phyloP scores from a whole-genome alignment of 2,797 vertebrate genomes.

The Tolypeutes matacus region DNA sequence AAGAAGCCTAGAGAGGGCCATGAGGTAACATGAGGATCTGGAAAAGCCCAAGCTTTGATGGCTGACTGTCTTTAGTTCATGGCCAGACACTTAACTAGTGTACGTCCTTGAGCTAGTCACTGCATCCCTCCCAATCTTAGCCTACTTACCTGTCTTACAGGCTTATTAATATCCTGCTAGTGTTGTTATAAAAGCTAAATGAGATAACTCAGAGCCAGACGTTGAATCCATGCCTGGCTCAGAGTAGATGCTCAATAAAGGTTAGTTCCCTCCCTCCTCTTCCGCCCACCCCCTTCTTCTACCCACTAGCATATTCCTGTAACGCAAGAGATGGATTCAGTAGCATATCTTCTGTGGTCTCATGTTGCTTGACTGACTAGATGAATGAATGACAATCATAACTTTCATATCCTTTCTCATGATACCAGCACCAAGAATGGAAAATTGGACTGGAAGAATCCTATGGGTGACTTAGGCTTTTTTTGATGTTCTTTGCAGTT shows the following conservation, averaged over 20 bases:
- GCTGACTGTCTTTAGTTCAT: not conserved
- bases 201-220: not conserved
- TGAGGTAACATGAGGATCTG: not conserved
- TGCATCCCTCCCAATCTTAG: rapidly evolving
- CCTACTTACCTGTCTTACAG: not conserved
- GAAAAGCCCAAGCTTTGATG: too few species aligned
- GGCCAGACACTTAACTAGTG: not conserved
- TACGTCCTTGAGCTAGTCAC: too few species aligned
- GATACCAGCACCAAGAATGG: not conserved
- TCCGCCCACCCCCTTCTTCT: not conserved
- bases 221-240: not conserved
- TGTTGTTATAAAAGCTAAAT: not conserved
- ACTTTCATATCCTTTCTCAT: rapidly evolving
- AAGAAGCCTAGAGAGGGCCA: too few species aligned
- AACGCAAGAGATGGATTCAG: not conserved
- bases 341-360: rapidly evolving
- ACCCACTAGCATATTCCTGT: rapidly evolving
- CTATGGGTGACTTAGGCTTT: not conserved
- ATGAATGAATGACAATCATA: not conserved
- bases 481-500: not conserved
- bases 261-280: too few species aligned
- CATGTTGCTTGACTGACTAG: rapidly evolving
- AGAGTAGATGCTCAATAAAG: not conserved
- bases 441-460: rapidly evolving
- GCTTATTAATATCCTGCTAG: rapidly evolving